Conservation (phyloP, 2,113 vertebrate genomes). For the Paradoxurus hermaphroditus region DNA sequence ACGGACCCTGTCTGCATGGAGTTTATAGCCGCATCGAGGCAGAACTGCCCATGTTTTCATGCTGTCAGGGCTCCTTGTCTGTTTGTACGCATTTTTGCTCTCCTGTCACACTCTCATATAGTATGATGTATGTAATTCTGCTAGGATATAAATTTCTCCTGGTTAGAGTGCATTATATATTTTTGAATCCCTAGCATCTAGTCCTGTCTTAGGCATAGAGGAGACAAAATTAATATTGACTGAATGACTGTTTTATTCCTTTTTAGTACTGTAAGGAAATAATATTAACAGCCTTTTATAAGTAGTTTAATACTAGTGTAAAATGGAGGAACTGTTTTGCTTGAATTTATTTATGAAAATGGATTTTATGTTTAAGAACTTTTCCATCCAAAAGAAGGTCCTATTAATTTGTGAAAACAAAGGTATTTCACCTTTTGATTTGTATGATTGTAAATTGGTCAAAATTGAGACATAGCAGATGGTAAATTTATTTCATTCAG, state of each 20-base stretch:
- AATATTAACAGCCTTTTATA: neutral
- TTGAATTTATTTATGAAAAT: constrained; percentile 41
- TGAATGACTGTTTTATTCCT: constrained; percentile 12
- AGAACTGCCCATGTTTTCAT: neutral
- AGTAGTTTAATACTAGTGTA: neutral
- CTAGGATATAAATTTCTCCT: neutral
- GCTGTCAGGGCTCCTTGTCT: neutral
- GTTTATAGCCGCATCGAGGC: neutral
- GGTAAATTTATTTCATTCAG: constrained; percentile 64
- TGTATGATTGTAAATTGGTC: neutral
- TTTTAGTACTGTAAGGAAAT: constrained; percentile 12
- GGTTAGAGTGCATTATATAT: neutral
- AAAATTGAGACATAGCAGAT: constrained; percentile 12
- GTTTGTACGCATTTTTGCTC: neutral
- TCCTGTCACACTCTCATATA: neutral
- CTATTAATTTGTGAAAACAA: neutral
- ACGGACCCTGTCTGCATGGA: neutral
- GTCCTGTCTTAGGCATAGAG: neutral
- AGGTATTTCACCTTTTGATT: constrained; percentile 9
- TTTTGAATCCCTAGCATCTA: neutral
- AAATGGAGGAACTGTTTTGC: neutral
- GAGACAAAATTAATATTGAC: neutral
- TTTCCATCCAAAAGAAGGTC: neutral
- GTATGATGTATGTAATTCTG: neutral
- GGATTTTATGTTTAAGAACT: constrained; percentile 43